These are phyloP conservation scores for Pangasianodon gigas DNA, from an alignment of 2,113 vertebrate genomes.

Conservation along the genomic window DNA sequence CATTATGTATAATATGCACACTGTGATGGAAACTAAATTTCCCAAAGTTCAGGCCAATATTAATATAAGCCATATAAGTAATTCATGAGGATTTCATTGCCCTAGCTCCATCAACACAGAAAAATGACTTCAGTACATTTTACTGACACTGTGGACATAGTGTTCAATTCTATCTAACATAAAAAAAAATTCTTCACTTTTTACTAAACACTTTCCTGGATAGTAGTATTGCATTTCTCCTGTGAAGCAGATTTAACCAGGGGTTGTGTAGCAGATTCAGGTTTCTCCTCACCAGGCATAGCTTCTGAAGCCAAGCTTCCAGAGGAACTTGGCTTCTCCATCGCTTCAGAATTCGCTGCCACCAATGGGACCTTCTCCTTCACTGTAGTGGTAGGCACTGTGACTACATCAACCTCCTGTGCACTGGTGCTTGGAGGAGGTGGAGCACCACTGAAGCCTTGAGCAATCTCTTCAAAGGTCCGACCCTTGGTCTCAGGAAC, in stretches of 20 bases:
- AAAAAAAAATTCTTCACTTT: neutral
- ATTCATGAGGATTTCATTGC: constrained; percentile 37
- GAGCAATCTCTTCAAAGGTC: constrained; percentile 92
- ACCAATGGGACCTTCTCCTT: constrained; percentile 75
- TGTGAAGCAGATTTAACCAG: constrained; percentile 37
- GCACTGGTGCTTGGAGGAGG: constrained; percentile 29
- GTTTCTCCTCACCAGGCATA: constrained; percentile 58
- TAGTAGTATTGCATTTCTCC: constrained; percentile 10
- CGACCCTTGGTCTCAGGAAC: constrained; percentile 93
- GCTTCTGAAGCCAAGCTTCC: constrained; percentile 32
- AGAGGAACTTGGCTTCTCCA: constrained; percentile 34
- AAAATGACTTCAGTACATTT: neutral
- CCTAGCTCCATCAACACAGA: constrained; percentile 24
- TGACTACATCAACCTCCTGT: constrained; percentile 46
- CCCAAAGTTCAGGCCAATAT: neutral
- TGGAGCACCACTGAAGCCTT: constrained; percentile 65
- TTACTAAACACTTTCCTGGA: constrained; percentile 26
- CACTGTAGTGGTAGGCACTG: constrained; percentile 33
- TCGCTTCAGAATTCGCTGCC: constrained; percentile 49
- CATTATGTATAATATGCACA: neutral
- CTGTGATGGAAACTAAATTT: neutral
- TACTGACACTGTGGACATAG: neutral
- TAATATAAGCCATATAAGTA: constrained; percentile 7
- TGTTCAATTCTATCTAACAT: neutral
- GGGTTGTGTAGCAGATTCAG: constrained; percentile 51